Conservation (phyloP, 2,113 vertebrate species). For the Apeltes quadracus region DNA sequence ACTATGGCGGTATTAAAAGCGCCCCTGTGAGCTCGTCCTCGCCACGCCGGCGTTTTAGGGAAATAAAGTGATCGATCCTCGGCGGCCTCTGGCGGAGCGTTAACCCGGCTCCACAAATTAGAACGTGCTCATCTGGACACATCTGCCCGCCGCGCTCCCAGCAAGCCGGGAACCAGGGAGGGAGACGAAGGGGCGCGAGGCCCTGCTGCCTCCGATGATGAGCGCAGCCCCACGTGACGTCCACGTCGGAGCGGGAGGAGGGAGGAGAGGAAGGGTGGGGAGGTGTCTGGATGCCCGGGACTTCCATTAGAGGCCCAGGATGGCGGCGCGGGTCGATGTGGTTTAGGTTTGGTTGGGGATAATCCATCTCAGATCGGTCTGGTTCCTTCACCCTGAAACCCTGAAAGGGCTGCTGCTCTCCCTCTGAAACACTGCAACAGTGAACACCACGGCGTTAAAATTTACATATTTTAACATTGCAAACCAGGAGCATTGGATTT, state of each 20-base stretch:
- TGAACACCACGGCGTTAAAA: background rate
- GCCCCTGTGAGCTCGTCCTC: slow-evolving; percentile 72
- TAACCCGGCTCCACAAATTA: slow-evolving; percentile 80
- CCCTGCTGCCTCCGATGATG: slow-evolving; percentile 77
- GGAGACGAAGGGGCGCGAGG: slow-evolving; percentile 60
- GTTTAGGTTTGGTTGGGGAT: slow-evolving; percentile 78
- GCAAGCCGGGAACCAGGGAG: slow-evolving; percentile 70
- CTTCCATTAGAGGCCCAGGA: slow-evolving; percentile 81
- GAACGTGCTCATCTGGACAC: slow-evolving; percentile 79
- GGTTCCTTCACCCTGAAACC: slow-evolving; percentile 70
- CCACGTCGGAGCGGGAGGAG: slow-evolving; percentile 59
- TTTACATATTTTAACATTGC: slow-evolving; percentile 1
- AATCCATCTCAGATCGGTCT: slow-evolving; percentile 78
- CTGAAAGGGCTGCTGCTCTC: slow-evolving; percentile 45
- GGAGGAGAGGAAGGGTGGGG: no score
- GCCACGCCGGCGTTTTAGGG: slow-evolving; percentile 78
- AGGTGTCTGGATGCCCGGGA: slow-evolving; percentile 76
- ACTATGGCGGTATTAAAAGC: slow-evolving; percentile 74
- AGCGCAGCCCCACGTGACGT: slow-evolving; percentile 73
- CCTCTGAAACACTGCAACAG: background rate
- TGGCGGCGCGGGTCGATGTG: slow-evolving; percentile 78
- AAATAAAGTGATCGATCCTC: slow-evolving; percentile 83
- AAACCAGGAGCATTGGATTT: slow-evolving; percentile 2
- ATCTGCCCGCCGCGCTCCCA: slow-evolving; percentile 77
- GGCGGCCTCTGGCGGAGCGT: slow-evolving; percentile 72